phyloP scores from a whole-genome alignment of 2,797 vertebrate species.

The Gymnodraco acuticeps region DNA sequence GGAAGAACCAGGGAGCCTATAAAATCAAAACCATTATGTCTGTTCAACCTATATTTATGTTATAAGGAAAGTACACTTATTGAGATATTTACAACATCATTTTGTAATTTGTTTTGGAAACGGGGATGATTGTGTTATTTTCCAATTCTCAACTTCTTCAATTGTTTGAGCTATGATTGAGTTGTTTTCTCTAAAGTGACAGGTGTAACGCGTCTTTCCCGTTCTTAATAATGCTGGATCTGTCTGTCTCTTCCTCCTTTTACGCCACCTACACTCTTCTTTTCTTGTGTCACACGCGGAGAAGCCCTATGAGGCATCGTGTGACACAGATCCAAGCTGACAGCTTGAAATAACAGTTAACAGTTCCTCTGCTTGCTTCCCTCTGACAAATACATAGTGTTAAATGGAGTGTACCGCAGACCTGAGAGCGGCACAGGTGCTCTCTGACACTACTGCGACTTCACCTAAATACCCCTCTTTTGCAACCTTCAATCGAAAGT shows the following conservation, averaged over 20 bases:
- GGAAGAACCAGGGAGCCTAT: not conserved
- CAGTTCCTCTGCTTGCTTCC: conserved; percentile 67
- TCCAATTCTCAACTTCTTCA: not conserved
- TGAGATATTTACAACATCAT: not conserved
- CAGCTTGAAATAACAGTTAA: conserved; percentile 79
- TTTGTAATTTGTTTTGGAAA: not conserved
- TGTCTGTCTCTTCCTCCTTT: conserved; percentile 37
- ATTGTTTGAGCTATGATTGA: conserved; percentile 25
- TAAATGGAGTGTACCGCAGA: conserved; percentile 75
- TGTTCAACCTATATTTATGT: not conserved
- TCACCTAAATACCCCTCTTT: conserved; percentile 52
- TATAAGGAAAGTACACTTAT: not conserved
- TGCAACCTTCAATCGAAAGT: conserved; percentile 49
- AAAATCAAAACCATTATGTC: not conserved
- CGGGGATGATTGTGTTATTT: not conserved
- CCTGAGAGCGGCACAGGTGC: conserved; percentile 66
- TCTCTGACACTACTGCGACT: conserved; percentile 58
- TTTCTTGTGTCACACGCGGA: conserved; percentile 57
- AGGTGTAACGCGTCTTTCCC: conserved; percentile 15
- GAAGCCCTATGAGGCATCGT: conserved; percentile 57
- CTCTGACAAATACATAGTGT: conserved; percentile 72
- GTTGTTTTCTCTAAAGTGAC: conserved; percentile 27
- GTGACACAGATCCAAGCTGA: conserved; percentile 77
- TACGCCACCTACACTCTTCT: conserved; percentile 55
- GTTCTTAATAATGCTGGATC: conserved; percentile 30